phyloP scores from a whole-genome alignment of 2,113 vertebrate genomes.

The Zosterops lateralis region DNA sequence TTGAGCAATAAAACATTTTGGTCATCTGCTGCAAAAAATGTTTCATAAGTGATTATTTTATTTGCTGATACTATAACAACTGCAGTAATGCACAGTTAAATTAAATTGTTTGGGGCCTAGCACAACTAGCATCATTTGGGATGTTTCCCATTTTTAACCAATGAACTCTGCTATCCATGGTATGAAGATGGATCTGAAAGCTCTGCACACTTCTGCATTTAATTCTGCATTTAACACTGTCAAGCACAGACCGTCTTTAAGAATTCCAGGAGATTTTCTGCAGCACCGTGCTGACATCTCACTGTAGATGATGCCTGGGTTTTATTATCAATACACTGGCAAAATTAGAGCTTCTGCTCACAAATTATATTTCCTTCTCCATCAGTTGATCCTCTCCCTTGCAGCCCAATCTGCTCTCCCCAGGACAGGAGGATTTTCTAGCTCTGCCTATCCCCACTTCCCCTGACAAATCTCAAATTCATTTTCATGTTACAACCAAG shows the following conservation, averaged over 20 bases:
- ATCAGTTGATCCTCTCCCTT: background rate
- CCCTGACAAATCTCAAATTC: background rate
- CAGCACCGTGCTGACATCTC: background rate
- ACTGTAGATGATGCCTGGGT: background rate
- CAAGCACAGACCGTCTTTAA: background rate
- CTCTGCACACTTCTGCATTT: background rate
- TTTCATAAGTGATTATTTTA: slow-evolving; percentile 4
- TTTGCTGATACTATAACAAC: background rate
- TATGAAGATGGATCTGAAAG: background rate
- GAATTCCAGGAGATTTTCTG: background rate
- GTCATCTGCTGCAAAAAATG: slow-evolving; percentile 11
- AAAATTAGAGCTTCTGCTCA: background rate
- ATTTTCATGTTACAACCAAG: background rate
- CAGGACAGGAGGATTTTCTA: background rate
- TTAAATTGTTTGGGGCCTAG: background rate
- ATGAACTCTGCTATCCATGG: background rate
- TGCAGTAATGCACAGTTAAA: background rate
- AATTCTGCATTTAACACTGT: background rate
- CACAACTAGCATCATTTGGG: background rate
- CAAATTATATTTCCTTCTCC: background rate
- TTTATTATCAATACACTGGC: background rate
- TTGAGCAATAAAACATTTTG: background rate
- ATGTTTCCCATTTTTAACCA: background rate
- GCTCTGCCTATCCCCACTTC: background rate
- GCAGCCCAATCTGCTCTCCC: background rate